A percentile compares a stretch with the other conserved stretches of the same genome.
Conservation (phyloP, 1,140 invertebrate species). For the Phymorhynchus buccinoides region DNA sequence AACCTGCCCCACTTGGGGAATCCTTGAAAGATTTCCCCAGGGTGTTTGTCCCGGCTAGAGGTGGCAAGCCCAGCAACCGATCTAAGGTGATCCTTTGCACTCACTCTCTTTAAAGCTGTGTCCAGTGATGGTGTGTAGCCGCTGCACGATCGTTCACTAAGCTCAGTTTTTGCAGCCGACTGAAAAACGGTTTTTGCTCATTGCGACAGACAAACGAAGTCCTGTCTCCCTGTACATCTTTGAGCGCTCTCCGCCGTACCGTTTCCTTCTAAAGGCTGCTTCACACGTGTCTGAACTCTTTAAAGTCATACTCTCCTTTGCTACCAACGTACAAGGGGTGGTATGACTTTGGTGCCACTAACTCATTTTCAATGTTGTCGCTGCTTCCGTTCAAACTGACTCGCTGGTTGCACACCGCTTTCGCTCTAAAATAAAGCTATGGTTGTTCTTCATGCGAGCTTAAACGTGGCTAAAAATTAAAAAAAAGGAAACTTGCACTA, state of each 20-base stretch:
- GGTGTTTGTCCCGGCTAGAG: constrained; percentile 43
- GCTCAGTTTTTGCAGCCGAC: constrained; percentile 24
- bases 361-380: constrained; percentile 26
- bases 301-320: neutral
- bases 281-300: neutral
- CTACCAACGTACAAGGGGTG: neutral
- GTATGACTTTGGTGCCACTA: constrained; percentile 17
- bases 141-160: constrained; percentile 37
- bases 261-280: constrained; percentile 39
- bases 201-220: neutral
- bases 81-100: constrained; percentile 44
- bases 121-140: constrained; percentile 24
- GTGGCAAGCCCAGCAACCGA: constrained; percentile 42
- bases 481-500: constrained; percentile 36
- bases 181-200: constrained; percentile 25
- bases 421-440: constrained; percentile 38
- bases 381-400: constrained; percentile 37
- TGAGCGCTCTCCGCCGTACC: constrained; percentile 33
- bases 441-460: constrained; percentile 11
- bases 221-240: neutral
- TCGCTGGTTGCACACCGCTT: constrained; percentile 22
- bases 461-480: constrained; percentile 1
- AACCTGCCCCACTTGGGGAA: constrained; percentile 23
- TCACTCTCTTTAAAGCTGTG: constrained; percentile 28
- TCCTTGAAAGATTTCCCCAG: constrained; percentile 38